These are phyloP conservation scores for Melieria crassipennis DNA, from an alignment of 2,888 invertebrate genomes.

Conservation along the genomic window DNA sequence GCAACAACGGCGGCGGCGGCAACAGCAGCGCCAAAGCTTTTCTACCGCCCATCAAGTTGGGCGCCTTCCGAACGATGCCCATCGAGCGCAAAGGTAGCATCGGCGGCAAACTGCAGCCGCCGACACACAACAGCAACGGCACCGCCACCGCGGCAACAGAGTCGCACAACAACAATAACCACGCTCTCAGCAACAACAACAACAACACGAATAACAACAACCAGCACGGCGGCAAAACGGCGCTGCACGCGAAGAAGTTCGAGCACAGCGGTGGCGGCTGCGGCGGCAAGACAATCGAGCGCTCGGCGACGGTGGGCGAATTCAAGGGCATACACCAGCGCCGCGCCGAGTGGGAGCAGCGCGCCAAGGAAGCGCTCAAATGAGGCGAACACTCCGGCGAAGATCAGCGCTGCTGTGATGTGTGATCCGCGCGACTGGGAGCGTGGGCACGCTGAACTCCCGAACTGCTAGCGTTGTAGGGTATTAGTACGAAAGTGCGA, in stretches of 20 bases:
- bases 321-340: slow-evolving; percentile 80
- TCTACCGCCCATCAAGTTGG: slow-evolving; percentile 53
- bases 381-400: slow-evolving; percentile 34
- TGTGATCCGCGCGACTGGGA: neutral
- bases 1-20: neutral
- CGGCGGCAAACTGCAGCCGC: slow-evolving; percentile 1
- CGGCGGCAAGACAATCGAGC: slow-evolving; percentile 53
- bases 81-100: slow-evolving; percentile 42
- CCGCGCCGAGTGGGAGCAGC: slow-evolving; percentile 81
- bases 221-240: slow-evolving; percentile 29
- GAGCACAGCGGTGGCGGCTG: slow-evolving; percentile 27
- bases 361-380: slow-evolving; percentile 74
- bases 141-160: slow-evolving; percentile 20
- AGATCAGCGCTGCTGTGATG: neutral
- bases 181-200: slow-evolving; percentile 41
- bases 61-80: slow-evolving; percentile 37
- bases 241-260: slow-evolving; percentile 30
- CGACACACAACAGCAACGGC: slow-evolving; percentile 31
- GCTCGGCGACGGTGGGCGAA: slow-evolving; percentile 62
- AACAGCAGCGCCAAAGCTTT: slow-evolving; percentile 37
- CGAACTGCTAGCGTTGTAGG: too few relatives aligned
- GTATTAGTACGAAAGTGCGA: too few relatives aligned
- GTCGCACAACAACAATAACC: slow-evolving; percentile 52
- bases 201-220: slow-evolving; percentile 53
- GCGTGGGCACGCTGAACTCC: too few relatives aligned